A percentile compares a stretch with the other conserved stretches of the same genome.
Evolutionary conservation across 23 tunicate species (phyloP).

Genomic region (Diplosoma virens): DNA sequence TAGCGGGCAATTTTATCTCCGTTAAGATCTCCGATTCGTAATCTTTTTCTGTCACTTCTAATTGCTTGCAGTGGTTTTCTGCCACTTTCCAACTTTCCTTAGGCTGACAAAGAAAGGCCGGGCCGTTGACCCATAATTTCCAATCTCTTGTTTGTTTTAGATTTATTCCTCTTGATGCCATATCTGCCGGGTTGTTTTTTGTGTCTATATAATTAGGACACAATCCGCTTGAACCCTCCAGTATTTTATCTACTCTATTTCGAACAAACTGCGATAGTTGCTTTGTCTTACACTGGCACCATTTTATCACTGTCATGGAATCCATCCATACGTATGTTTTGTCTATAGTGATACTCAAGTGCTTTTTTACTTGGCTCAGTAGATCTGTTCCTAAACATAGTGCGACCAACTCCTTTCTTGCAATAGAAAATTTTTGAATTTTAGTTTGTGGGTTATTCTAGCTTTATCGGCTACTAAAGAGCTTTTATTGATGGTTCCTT

Average conservation of each 20-base stretch:
- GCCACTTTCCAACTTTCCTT: not conserved
- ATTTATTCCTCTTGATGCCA: not conserved
- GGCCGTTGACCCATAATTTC: not conserved
- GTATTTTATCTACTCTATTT: constrained; percentile 1
- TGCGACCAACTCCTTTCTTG: constrained; percentile 2
- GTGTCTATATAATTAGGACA: not conserved
- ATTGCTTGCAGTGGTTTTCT: no score
- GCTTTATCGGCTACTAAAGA: not conserved
- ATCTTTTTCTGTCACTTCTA: no score
- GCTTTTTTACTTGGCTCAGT: not conserved
- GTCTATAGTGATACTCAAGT: not conserved
- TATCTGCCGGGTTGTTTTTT: constrained; percentile 2
- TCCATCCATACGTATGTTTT: not conserved
- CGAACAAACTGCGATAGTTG: constrained; percentile 8
- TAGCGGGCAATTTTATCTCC: not conserved
- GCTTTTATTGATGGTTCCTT: not conserved
- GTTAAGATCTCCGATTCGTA: not conserved
- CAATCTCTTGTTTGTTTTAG: not conserved
- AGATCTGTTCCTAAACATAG: constrained; percentile 10
- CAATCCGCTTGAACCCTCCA: not conserved
- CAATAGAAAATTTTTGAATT: constrained; percentile 10
- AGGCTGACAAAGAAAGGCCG: not conserved
- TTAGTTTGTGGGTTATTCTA: not conserved
- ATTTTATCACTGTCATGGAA: constrained; percentile 8
- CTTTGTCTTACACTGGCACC: constrained; percentile 3